These are phyloP conservation scores for Spermophilus dauricus DNA, from an alignment of 2,113 vertebrate genomes.

Conservation along the genomic window DNA sequence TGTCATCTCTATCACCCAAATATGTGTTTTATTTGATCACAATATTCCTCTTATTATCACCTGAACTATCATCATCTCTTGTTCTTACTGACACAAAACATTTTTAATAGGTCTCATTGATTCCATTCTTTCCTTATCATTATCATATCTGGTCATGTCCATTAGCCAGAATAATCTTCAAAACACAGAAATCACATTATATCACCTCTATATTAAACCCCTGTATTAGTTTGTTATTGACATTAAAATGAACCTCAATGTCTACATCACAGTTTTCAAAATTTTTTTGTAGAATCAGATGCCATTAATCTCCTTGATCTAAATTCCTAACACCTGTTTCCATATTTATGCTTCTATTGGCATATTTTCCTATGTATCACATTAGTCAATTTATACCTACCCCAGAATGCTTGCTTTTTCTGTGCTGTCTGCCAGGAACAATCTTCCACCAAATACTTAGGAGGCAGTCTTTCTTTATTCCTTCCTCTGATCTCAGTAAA, in stretches of 20 bases:
- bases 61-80: not conserved
- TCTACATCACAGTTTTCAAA: not conserved
- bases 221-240: not conserved
- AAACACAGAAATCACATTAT: conserved; percentile 2
- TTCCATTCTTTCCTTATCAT: not conserved
- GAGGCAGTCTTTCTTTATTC: not conserved
- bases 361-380: not conserved
- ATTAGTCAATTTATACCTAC: not conserved
- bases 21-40: not conserved
- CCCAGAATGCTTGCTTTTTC: not conserved
- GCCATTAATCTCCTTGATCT: not conserved
- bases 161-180: not conserved
- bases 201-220: not conserved
- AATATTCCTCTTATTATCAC: not conserved
- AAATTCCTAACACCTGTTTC: not conserved
- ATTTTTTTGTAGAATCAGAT: not conserved
- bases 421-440: not conserved
- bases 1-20: not conserved
- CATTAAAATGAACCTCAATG: not conserved
- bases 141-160: not conserved
- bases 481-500: not conserved
- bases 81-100: not conserved
- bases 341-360: not conserved
- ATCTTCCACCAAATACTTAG: not conserved
- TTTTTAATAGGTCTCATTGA: not conserved